A percentile compares a stretch with the other conserved stretches of the same genome.
phyloP scores from a whole-genome alignment of 2,113 vertebrate species.

The Alexandromys fortis region DNA sequence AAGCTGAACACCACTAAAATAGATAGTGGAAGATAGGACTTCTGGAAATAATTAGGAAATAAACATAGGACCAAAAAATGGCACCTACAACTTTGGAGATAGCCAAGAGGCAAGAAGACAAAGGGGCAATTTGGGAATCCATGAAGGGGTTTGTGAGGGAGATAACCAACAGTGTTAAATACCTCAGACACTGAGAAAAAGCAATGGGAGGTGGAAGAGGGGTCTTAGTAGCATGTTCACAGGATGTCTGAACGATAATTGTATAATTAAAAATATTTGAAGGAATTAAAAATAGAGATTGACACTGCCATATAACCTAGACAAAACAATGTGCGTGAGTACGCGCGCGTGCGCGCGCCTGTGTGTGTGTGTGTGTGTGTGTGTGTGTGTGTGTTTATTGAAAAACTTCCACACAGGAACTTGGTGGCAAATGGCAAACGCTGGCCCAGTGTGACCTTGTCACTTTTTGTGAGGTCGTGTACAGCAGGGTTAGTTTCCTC shows the following conservation, averaged over 20 bases:
- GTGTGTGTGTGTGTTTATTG: not conserved
- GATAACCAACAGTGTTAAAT: not conserved
- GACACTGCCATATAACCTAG: not conserved
- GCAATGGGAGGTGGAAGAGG: not conserved
- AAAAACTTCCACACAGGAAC: conserved; percentile 8
- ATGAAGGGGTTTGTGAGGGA: not conserved
- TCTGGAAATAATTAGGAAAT: not conserved
- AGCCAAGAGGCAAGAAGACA: not conserved
- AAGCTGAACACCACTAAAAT: not conserved
- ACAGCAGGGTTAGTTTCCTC: not conserved
- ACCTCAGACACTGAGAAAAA: not conserved
- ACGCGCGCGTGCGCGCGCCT: not conserved
- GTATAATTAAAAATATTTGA: not conserved
- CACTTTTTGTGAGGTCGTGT: not conserved
- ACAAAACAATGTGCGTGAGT: not conserved
- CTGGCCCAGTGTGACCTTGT: not conserved
- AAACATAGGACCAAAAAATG: not conserved
- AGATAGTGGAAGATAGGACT: not conserved
- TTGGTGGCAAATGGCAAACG: not conserved
- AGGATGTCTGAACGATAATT: not conserved
- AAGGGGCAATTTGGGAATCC: not conserved
- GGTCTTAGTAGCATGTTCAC: not conserved
- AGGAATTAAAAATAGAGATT: not conserved
- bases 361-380: not conserved
- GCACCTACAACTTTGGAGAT: not conserved